These are phyloP conservation scores for Felis catus DNA, from an alignment of 2,113 vertebrate species.

Conservation along the genomic window F.catus_Fca126_mat1.0 CM031414.1:103041501-103042000, in stretches of 20 bases:
- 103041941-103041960: background rate
- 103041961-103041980: background rate
- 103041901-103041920: background rate
- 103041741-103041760: too few species aligned
- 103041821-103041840: background rate
- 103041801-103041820: background rate
- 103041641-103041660: too few species aligned
- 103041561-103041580: background rate
- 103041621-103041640: too few species aligned
- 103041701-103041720: too few species aligned
- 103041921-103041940: background rate
- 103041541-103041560: background rate
- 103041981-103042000: background rate
- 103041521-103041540: background rate
- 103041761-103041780: too few species aligned
- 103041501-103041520: background rate
- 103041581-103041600: background rate
- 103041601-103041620: background rate
- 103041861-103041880: background rate
- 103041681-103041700: background rate
- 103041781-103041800: too few species aligned
- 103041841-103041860: background rate
- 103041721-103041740: too few species aligned
- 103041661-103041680: too few species aligned
- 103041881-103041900: background rate